Conservation (phyloP, 2,797 vertebrate species). For the Lepilemur septentrionalis region DNA sequence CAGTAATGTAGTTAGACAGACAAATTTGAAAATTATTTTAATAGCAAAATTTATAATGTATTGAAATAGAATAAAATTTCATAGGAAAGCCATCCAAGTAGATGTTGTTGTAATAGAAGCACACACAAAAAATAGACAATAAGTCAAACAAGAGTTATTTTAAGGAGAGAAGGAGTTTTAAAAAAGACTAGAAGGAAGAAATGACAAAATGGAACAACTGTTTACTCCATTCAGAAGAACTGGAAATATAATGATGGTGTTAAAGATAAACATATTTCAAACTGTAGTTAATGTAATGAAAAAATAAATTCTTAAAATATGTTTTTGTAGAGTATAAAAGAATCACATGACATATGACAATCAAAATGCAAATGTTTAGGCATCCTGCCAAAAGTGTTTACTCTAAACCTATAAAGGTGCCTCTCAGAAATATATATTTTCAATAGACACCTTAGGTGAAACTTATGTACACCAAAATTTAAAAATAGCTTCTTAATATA, state of each 20-base stretch:
- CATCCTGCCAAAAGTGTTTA: not conserved
- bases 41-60: not conserved
- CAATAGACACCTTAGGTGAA: not conserved
- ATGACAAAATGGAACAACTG: not conserved
- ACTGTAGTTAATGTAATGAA: not conserved
- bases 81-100: not conserved
- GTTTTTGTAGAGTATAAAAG: not conserved
- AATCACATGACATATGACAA: not conserved
- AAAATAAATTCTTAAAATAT: not conserved
- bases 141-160: not conserved
- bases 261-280: not conserved
- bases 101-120: not conserved
- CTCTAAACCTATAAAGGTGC: not conserved
- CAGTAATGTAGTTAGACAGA: not conserved
- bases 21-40: not conserved
- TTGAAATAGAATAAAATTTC: not conserved
- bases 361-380: not conserved
- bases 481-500: slow-evolving; percentile 26
- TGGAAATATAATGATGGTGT: not conserved
- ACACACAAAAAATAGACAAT: not conserved
- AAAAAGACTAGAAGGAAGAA: not conserved
- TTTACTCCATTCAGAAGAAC: not conserved
- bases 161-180: not conserved
- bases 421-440: not conserved
- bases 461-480: not conserved